A percentile compares a stretch with the other conserved stretches of the same genome.
Conservation (phyloP, 2,888 invertebrate species). For the Meganola albula region DNA sequence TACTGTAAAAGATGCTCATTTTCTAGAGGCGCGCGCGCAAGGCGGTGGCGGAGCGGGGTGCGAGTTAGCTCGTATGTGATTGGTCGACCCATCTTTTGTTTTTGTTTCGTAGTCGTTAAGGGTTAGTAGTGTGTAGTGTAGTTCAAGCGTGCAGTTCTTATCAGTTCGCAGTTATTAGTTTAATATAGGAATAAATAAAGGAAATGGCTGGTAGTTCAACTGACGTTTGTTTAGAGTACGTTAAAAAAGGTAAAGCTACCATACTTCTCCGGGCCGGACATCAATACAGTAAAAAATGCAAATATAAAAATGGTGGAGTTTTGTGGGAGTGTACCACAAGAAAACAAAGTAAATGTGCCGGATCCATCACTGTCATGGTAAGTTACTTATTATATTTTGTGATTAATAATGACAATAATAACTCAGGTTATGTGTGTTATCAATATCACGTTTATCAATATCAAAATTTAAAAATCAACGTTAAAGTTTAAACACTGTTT, state of each 20-base stretch:
- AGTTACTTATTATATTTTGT: conserved; percentile 10
- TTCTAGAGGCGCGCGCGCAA: conserved; percentile 8
- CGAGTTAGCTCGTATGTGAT: conserved; percentile 9
- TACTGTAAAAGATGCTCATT: conserved; percentile 9
- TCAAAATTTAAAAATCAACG: conserved; percentile 9
- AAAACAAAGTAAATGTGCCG: conserved; percentile 9
- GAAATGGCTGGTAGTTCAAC: conserved; percentile 13
- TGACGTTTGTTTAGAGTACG: conserved; percentile 12
- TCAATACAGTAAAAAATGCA: conserved; percentile 8
- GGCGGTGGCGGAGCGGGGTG: conserved; percentile 6
- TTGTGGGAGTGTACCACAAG: conserved; percentile 11
- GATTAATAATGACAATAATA: conserved; percentile 10
- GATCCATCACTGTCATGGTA: conserved; percentile 9
- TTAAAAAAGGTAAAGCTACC: conserved; percentile 14
- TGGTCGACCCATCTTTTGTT: conserved; percentile 13
- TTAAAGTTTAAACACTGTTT: conserved; percentile 9
- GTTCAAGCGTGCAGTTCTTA: conserved; percentile 11
- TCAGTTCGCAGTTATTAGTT: conserved; percentile 10
- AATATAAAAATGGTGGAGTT: conserved; percentile 10
- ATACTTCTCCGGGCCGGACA: conserved; percentile 12
- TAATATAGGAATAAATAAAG: conserved; percentile 10
- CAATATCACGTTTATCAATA: conserved; percentile 9
- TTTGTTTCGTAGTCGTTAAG: conserved; percentile 8
- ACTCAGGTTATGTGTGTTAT: conserved; percentile 10
- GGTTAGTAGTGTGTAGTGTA: conserved; percentile 10